Base-by-base conservation (phyloP, 2,113 vertebrate species). In the Condylura cristata region DNA sequence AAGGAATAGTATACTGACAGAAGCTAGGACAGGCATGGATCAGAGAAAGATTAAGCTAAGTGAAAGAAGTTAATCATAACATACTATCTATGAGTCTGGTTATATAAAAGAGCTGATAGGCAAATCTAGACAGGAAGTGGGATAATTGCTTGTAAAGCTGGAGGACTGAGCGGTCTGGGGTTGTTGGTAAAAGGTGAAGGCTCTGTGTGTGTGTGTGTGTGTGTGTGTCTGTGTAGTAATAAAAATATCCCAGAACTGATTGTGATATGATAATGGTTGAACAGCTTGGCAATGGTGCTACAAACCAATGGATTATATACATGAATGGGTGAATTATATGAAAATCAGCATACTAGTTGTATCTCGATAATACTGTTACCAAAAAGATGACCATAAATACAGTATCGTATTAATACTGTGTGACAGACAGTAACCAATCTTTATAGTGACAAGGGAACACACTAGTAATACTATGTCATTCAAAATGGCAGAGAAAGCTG, bases 391-490 rank as follows among this genome's bases (percentile, higher is more conserved):
- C 8, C 6, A 72, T 34, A 11, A 22, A 18, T 70, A 46, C 13
- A 75, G 28, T 18, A 78, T 79, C 90, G 58, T 86, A 46, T 18
- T 44, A 46, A 20, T 85, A 65, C 28, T 86, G 24, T 32, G 22
- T 86, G 32, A 79, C 48, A 11, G 53, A 22, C 22, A 20, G 53
- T 56, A 56, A 22, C 53, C 53, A 56, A 22, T 56, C 18, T 72
- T 94, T 85, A 83, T 48, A 92, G 60, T 75, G 20, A 84, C 18
- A 56, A 56, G 34, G n/a, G 83, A 83, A 51, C 18, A 81, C 37
- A 79, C 17, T 85, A 20, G n/a, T 91, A 70, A 82, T 56, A 78
- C 41, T 65, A 76, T 22, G 46, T 17, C 46, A 26, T 41, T 22
- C 8, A 80, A 83, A 75, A 68, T 26, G 65, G 30, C 61, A 93